phyloP scores from a whole-genome alignment of 2,888 invertebrate species.

The Elmis aenea region DNA sequence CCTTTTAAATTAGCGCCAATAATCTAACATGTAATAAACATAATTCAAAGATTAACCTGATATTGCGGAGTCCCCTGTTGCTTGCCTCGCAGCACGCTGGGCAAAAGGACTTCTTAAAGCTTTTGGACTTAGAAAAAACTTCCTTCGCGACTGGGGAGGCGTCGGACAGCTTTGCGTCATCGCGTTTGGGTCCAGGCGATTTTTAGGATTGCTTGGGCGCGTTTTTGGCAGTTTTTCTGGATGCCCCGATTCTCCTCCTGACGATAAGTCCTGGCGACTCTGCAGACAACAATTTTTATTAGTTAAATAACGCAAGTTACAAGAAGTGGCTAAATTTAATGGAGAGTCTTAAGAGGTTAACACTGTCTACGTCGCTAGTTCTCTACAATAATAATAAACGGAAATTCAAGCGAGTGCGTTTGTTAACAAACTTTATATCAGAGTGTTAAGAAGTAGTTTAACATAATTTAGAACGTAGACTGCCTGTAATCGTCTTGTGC shows the following conservation, averaged over 20 bases:
- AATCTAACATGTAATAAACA: too few relatives aligned
- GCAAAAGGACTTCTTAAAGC: slow-evolving; percentile 74
- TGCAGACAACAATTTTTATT: slow-evolving; percentile 15
- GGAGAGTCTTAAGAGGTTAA: too few relatives aligned
- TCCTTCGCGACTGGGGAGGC: slow-evolving; percentile 69
- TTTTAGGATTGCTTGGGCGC: slow-evolving; percentile 50
- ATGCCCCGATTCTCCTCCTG: slow-evolving; percentile 41
- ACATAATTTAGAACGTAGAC: too few relatives aligned
- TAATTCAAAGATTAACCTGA: slow-evolving; percentile 73
- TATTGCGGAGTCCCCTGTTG: slow-evolving; percentile 59
- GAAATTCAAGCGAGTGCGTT: too few relatives aligned
- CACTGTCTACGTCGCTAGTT: too few relatives aligned
- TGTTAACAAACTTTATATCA: too few relatives aligned
- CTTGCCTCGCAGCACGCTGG: slow-evolving; percentile 45
- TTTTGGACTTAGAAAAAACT: slow-evolving; percentile 79
- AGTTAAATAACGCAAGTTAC: background rate
- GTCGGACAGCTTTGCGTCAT: slow-evolving; percentile 76
- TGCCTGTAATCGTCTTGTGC: too few relatives aligned
- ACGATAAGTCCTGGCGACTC: slow-evolving; percentile 32
- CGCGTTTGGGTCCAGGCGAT: slow-evolving; percentile 35
- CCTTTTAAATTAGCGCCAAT: slow-evolving; percentile 11
- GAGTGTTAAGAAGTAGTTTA: too few relatives aligned
- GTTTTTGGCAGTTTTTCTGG: slow-evolving; percentile 58
- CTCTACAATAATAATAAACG: too few relatives aligned
- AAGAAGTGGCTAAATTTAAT: too few relatives aligned